Evolutionary conservation across 2,797 vertebrate genomes (phyloP), one percentile per base, ranked within the genome.

Genomic region (Anniella stebbinsi): DNA sequence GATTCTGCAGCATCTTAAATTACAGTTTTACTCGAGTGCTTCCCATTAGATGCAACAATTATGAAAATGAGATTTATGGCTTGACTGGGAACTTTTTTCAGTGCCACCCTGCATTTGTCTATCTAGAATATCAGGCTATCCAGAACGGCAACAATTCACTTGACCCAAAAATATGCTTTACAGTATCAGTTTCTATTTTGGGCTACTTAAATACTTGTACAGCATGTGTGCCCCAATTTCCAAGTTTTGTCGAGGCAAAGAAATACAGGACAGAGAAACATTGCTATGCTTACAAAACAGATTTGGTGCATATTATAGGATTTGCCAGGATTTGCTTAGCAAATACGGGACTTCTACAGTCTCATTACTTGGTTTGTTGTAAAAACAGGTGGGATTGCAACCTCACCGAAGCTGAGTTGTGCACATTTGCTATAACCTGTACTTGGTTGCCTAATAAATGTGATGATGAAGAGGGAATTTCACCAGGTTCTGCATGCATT

Each of bases 71-170:
- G 88, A 83, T 92, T 83, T 90, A 90, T 90, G 80, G 38, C 84
- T 94, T 93, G 86, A 92, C 90, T 93, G 86, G 83, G 93, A 95
- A 96, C 92, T 51, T 76, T 95, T 97, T 89, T 95, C 92, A 88
- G 36, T 88, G 81, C 69, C 80, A 76, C 87, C 88, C 84, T 90
- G 67, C 88, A 93, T 92, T 94, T 60, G 11, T 45, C 36, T 11
- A 7, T 21, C 6, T 89, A 84, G 91, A 85, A 92, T 94, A 93
- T 86, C 89, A 57, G 21, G 70, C 80, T 94, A 93, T 96, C 93
- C 92, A 88, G 91, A 84, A 88, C 92, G 92, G 94, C 92, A 92
- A 57, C 91, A 92, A 89, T 90, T 95, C 90, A 82, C 57, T 75
- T 89, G n/a, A 91, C 48, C 38, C 10, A 84, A 3, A 41, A 51